These are phyloP conservation scores for Lytechinus variegatus DNA, from an alignment of 35 echinoderm and acorn worm species.

Conservation along the genomic window DNA sequence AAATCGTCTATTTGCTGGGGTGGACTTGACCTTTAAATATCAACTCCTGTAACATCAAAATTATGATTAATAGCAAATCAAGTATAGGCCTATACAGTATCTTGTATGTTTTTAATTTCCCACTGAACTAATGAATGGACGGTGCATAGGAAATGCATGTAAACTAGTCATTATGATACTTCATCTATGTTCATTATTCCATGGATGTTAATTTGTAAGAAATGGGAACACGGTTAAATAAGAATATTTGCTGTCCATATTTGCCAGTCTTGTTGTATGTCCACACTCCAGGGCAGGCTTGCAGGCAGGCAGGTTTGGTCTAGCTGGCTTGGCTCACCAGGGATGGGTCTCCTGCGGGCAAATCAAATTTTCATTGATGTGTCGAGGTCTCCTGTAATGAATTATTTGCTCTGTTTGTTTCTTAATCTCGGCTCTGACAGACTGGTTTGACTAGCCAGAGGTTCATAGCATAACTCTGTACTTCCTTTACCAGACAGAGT, in stretches of 20 bases:
- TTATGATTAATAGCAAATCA: no score
- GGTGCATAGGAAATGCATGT: no score
- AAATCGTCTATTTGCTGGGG: no score
- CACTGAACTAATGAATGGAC: no score
- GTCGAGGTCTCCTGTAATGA: slow-evolving; percentile 1
- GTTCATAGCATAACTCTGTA: background rate
- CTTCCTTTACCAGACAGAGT: background rate
- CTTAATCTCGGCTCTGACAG: background rate
- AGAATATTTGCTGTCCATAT: background rate
- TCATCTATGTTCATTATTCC: background rate
- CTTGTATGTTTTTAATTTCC: no score
- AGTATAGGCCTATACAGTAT: no score
- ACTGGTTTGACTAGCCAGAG: background rate
- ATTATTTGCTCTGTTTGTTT: slow-evolving; percentile 20
- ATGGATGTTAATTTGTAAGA: background rate
- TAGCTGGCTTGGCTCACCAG: background rate
- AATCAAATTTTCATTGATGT: slow-evolving; percentile 15
- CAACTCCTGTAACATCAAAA: no score
- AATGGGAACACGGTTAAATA: background rate
- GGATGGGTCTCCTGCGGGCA: background rate
- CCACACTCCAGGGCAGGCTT: background rate
- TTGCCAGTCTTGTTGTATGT: background rate
- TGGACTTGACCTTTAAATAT: no score
- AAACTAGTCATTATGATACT: background rate
- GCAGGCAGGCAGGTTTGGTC: background rate